A percentile compares a stretch with the other conserved stretches of the same genome.
These are phyloP conservation scores for Drosophila pseudotalamancana DNA, from an alignment of 2,888 invertebrate genomes.

Conservation along the genomic window DNA sequence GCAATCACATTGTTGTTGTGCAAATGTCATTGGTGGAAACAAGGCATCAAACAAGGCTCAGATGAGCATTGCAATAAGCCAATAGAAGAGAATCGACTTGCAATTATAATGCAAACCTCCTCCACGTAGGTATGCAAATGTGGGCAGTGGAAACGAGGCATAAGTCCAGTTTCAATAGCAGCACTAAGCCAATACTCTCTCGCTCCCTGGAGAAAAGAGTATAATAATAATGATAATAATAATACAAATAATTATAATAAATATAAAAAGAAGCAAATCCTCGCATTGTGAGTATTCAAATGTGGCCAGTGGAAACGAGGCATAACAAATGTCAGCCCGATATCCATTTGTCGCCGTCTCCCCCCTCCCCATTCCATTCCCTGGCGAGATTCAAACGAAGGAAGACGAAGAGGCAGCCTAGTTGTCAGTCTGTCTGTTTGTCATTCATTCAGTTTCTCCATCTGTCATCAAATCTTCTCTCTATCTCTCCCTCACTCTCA, in stretches of 20 bases:
- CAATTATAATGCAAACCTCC: no score
- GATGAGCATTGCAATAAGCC: no score
- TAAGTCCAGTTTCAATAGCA: no score
- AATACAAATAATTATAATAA: constrained; percentile 18
- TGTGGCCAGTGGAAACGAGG: constrained; percentile 31
- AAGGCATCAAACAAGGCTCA: no score
- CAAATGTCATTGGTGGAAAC: no score
- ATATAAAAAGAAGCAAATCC: constrained; percentile 3
- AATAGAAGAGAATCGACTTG: no score
- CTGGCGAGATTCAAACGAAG: constrained; percentile 6
- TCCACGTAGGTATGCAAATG: no score
- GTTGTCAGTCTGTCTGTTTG: constrained; percentile 17
- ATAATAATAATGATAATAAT: no score
- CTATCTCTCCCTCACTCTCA: neutral
- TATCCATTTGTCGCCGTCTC: constrained; percentile 55
- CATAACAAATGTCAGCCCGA: constrained; percentile 31
- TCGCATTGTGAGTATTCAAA: constrained; percentile 28
- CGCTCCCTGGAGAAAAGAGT: no score
- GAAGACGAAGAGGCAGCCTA: constrained; percentile 10
- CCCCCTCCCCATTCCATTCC: neutral
- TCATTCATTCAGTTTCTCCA: constrained; percentile 10
- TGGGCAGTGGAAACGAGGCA: no score
- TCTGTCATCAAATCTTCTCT: constrained; percentile 27
- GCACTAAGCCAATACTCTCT: no score
- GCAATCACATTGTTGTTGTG: no score